phyloP scores from a whole-genome alignment of 2,888 invertebrate species.

The Lepidocyrtoides sp. region DNA sequence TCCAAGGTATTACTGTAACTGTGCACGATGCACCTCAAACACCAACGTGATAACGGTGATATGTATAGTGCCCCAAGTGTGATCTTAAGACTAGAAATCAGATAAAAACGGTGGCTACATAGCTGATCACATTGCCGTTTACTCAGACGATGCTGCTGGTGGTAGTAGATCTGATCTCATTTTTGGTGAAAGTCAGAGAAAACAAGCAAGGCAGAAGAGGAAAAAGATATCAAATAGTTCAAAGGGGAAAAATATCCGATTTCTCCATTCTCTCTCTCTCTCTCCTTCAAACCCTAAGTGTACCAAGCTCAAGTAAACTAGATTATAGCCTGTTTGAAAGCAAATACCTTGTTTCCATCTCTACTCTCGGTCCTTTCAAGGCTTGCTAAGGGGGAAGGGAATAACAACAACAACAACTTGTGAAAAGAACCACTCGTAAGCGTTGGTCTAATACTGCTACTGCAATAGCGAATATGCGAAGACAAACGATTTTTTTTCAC shows the following conservation, averaged over 20 bases:
- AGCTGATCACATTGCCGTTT: constrained; percentile 4
- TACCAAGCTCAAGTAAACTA: not conserved
- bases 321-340: constrained; percentile 18
- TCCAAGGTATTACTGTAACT: not conserved
- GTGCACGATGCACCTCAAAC: constrained; percentile 26
- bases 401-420: not conserved
- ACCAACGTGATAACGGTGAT: constrained; percentile 52
- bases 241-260: constrained; percentile 19
- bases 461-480: not conserved
- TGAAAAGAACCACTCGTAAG: not conserved
- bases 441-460: not conserved
- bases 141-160: not conserved
- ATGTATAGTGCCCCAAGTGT: constrained; percentile 67
- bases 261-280: not conserved
- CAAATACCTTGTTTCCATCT: not conserved
- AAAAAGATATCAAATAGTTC: constrained; percentile 5
- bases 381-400: not conserved
- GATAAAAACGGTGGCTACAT: constrained; percentile 1
- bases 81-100: constrained; percentile 15
- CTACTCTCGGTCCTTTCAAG: not conserved
- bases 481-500: not conserved
- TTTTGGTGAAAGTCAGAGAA: not conserved
- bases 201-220: not conserved
- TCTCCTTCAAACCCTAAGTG: not conserved
- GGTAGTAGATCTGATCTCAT: constrained; percentile 28